Evolutionary conservation across 2,888 invertebrate genomes (phyloP).

Genomic region (Trissolcus brochymenae): DNA sequence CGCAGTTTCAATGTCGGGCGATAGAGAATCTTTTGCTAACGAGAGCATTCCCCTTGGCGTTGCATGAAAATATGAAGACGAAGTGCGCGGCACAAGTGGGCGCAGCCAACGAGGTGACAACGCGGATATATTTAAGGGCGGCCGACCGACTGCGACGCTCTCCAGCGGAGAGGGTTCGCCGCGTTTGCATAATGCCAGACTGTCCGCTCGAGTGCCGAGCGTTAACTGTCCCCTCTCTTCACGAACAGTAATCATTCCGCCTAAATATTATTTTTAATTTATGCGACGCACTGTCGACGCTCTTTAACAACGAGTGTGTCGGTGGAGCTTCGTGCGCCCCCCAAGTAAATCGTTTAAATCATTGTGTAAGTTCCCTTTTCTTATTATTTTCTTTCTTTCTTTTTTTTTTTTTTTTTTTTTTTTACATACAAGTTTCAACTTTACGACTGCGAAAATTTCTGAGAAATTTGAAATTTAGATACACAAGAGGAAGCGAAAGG

Average conservation of each 20-base stretch:
- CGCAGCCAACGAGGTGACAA: conserved; percentile 55
- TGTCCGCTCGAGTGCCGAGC: conserved; percentile 65
- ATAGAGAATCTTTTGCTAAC: conserved; percentile 54
- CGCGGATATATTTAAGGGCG: conserved; percentile 56
- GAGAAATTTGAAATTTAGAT: too few relatives aligned
- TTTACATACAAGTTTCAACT: too few relatives aligned
- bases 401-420: too few relatives aligned
- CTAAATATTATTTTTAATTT: conserved; percentile 72
- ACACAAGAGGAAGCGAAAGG: not conserved
- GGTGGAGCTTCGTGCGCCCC: too few relatives aligned
- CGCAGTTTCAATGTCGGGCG: conserved; percentile 43
- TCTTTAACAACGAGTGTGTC: too few relatives aligned
- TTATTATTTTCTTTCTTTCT: too few relatives aligned
- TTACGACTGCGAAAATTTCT: too few relatives aligned
- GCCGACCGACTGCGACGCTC: conserved; percentile 45
- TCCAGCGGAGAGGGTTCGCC: conserved; percentile 58
- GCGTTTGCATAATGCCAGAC: conserved; percentile 70
- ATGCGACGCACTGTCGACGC: conserved; percentile 11
- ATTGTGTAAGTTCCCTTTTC: too few relatives aligned
- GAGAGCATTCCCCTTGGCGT: conserved; percentile 53
- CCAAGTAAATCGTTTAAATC: too few relatives aligned
- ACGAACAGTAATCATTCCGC: conserved; percentile 69
- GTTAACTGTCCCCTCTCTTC: conserved; percentile 69
- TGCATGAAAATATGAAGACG: conserved; percentile 55
- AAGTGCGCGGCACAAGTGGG: conserved; percentile 43